Evolutionary conservation across 2,113 vertebrate genomes (phyloP).

Genomic region (Microcebus griseorufus): DNA sequence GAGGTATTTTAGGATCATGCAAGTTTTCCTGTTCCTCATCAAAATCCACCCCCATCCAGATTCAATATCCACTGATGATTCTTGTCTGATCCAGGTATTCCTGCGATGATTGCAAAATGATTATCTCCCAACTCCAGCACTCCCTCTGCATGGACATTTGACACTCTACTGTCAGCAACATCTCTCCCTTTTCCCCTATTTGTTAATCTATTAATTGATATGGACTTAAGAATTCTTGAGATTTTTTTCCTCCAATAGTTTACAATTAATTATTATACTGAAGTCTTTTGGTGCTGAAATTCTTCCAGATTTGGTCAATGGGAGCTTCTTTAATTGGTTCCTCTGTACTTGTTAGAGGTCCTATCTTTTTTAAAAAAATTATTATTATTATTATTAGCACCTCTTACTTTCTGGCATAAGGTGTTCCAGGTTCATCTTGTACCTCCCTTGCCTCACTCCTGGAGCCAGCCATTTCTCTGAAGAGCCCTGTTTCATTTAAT

Average conservation of each 20-base stretch:
- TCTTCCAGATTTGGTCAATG: background rate
- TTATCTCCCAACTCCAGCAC: background rate
- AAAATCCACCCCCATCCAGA: background rate
- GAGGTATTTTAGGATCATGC: background rate
- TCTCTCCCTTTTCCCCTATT: background rate
- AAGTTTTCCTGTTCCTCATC: background rate
- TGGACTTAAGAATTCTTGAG: background rate
- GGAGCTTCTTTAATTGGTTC: background rate
- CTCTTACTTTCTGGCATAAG: background rate
- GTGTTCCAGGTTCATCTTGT: background rate
- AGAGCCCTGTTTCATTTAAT: background rate
- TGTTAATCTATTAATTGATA: background rate
- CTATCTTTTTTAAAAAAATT: background rate
- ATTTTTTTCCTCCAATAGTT: background rate
- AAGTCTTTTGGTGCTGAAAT: background rate
- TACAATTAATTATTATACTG: background rate
- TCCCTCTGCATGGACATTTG: background rate
- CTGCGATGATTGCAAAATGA: background rate
- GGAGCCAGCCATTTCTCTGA: background rate
- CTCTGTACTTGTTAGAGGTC: background rate
- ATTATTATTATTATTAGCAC: background rate
- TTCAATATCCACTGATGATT: background rate
- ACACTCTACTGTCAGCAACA: accelerated
- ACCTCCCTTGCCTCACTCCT: background rate
- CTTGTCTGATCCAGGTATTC: background rate